Evolutionary conservation across 2,113 vertebrate species (phyloP), one percentile per base, ranked within the genome.

Genomic region (Theristicus caerulescens): DNA sequence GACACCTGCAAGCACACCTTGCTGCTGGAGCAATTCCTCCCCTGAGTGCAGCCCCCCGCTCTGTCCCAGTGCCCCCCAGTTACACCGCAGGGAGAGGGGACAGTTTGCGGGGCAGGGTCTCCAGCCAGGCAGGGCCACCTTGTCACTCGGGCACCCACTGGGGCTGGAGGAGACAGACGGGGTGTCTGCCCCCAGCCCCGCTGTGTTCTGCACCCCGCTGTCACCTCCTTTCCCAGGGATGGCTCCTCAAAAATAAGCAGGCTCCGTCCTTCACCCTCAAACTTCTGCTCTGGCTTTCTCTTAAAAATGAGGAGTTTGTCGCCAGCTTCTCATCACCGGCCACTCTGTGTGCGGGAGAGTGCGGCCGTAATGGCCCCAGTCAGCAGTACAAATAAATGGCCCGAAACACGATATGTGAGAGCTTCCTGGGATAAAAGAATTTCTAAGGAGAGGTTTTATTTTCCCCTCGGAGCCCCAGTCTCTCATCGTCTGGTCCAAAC

Each of bases 401-500:
- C 86, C 36, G 84, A 96, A 97, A 96, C 71, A 59, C 3, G 93
- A 96, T 93, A 91, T 3, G 13, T 8, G 3, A 49, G 94, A 95
- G 93, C 91, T 95, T 89, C 94, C 94, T 71, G 89, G 81, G 89
- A 96, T 96, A 95, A 96, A 97, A 96, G 91, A 95, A 97, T 95
- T 96, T 91, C 73, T 84, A 87, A 94, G 93, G 62, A 76, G 93
- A 93, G 94, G 65, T 93, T 95, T 96, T 91, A 84, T 91, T 87
- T 95, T 93, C 85, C 77, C 84, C 54, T 74, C 11, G 0, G 52
- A 93, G 94, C 84, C 78, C 27, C 90, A 70, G 80, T 82, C 84
- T 91, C 94, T 87, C 16, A 0, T 29, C 65, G 65, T 89, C 73
- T 59, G 91, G 52, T 64, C 77, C 78, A 31, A 94, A 78, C 94